phyloP scores from a whole-genome alignment of 2,888 invertebrate genomes.

The Euclidia mi region DNA sequence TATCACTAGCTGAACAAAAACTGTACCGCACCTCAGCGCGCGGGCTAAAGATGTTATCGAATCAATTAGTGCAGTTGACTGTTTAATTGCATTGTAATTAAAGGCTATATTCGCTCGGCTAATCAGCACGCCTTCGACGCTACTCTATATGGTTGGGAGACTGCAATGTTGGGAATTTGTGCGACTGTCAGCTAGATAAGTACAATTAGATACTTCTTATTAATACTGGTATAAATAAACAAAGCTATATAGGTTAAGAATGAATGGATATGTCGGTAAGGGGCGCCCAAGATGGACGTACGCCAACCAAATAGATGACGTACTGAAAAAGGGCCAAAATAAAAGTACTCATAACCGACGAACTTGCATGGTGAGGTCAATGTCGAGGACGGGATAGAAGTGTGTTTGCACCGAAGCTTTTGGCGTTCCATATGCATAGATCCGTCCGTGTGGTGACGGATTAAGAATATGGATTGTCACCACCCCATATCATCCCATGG shows the following conservation, averaged over 20 bases:
- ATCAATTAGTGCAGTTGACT: conserved; percentile 76
- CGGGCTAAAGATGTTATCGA: conserved; percentile 71
- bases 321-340: no score
- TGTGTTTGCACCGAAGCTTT: no score
- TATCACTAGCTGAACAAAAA: conserved; percentile 63
- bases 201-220: not conserved
- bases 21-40: conserved; percentile 57
- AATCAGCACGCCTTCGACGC: conserved; percentile 61
- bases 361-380: no score
- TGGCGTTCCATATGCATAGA: no score
- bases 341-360: no score
- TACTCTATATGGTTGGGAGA: conserved; percentile 74
- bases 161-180: conserved; percentile 50
- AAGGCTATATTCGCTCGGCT: conserved; percentile 72
- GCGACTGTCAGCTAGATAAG: conserved; percentile 19
- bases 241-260: not conserved
- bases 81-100: conserved; percentile 80
- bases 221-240: not conserved
- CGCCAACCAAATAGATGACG: no score
- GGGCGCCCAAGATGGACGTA: no score
- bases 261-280: no score
- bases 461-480: no score
- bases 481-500: no score
- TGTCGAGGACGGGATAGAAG: no score
- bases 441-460: no score